Conservation (phyloP, 2,113 vertebrate species). For the Paramormyrops kingsleyae region DNA sequence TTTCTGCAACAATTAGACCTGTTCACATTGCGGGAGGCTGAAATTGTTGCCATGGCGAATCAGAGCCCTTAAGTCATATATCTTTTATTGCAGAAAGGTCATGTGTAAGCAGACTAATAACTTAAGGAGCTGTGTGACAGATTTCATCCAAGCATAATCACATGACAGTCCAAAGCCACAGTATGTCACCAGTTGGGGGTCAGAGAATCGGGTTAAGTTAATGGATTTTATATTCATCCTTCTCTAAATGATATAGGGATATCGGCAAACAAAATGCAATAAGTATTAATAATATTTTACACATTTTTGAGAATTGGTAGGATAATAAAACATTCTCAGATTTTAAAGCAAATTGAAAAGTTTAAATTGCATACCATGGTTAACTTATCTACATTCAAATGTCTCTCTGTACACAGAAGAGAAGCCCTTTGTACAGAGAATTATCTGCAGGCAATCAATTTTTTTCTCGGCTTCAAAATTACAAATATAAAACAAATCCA, state of each 20-base stretch:
- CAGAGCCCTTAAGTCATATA: constrained; percentile 99
- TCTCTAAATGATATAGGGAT: constrained; percentile 92
- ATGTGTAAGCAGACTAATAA: constrained; percentile 99
- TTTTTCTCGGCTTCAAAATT: constrained; percentile 42
- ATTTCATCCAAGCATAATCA: constrained; percentile 99
- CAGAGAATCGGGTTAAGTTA: constrained; percentile 97
- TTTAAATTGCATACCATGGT: background rate
- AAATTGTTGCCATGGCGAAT: constrained; percentile 99
- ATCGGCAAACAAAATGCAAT: constrained; percentile 86
- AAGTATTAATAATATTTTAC: constrained; percentile 69
- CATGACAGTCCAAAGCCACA: constrained; percentile 91
- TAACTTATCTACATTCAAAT: constrained; percentile 10
- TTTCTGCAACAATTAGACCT: constrained; percentile 99
- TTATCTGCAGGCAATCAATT: constrained; percentile 45
- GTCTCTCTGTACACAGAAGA: constrained; percentile 31
- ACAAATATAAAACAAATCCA: constrained; percentile 48
- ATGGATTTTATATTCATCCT: constrained; percentile 96
- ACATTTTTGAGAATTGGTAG: constrained; percentile 25
- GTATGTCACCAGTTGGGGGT: constrained; percentile 96
- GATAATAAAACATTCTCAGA: constrained; percentile 44
- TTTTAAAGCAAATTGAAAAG: constrained; percentile 27
- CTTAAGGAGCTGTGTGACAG: constrained; percentile 99
- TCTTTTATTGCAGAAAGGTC: constrained; percentile 99
- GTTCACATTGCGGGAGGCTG: constrained; percentile 99
- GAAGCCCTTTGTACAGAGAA: constrained; percentile 42